Conservation (phyloP, 1,140 invertebrate species). For the Phymorhynchus buccinoides region DNA sequence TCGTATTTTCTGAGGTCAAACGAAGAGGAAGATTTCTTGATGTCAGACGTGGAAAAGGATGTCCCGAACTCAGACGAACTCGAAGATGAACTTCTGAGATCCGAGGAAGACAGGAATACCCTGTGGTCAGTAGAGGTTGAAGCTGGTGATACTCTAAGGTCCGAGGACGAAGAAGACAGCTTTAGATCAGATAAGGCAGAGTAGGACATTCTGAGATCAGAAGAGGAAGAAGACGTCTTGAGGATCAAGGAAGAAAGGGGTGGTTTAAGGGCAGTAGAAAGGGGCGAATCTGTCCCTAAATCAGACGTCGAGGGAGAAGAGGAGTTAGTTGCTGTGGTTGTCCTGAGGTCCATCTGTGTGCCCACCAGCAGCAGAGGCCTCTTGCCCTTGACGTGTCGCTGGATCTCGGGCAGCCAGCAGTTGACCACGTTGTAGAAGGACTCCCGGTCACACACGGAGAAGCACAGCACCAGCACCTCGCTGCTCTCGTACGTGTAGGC, state of each 20-base stretch:
- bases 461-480: slow-evolving; percentile 98
- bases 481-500: slow-evolving; percentile 96
- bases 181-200: too few species aligned
- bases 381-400: slow-evolving; percentile 87
- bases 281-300: not conserved
- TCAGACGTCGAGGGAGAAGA: not conserved
- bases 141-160: too few species aligned
- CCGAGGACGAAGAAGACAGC: not conserved
- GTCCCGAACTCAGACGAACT: too few species aligned
- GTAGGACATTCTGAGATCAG: not conserved
- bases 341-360: slow-evolving; percentile 64
- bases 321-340: slow-evolving; percentile 62
- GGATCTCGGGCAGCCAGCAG: slow-evolving; percentile 80
- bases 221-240: not conserved
- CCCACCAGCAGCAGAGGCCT: slow-evolving; percentile 88
- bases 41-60: too few species aligned
- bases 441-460: slow-evolving; percentile 97
- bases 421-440: slow-evolving; percentile 98
- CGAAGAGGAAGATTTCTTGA: too few species aligned
- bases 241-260: too few species aligned
- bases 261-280: too few species aligned
- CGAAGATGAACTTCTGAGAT: too few species aligned
- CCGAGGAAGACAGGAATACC: too few species aligned
- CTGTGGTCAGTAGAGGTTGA: too few species aligned
- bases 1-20: not conserved